Base-by-base conservation (phyloP, 2,113 vertebrate species). In the Elgaria multicarinata region DNA sequence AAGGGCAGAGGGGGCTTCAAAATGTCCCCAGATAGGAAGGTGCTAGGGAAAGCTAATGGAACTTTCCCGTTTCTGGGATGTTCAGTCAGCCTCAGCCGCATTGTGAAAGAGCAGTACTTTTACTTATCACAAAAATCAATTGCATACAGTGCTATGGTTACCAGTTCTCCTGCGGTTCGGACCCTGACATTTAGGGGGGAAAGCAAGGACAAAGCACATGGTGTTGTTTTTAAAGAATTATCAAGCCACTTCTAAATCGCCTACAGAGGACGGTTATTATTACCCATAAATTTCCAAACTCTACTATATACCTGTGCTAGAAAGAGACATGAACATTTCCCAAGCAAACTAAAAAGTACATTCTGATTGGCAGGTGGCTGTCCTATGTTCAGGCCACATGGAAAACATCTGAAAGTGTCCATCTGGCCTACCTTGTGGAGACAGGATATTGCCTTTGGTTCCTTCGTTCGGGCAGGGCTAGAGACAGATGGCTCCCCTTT, bases 51-150 rank as follows among this genome's bases (percentile, higher is more conserved):
- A n/a, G n/a, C n/a, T n/a, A n/a, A n/a, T n/a, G n/a, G n/a, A n/a
- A n/a, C n/a, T n/a, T n/a, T n/a, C n/a, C n/a, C n/a, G n/a, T n/a
- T n/a, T n/a, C n/a, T n/a, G n/a, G n/a, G n/a, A n/a, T n/a, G n/a
- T n/a, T n/a, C n/a, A n/a, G n/a, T n/a, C n/a, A n/a, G n/a, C n/a
- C n/a, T n/a, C n/a, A n/a, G n/a, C n/a, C n/a, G n/a, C n/a, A n/a
- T n/a, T n/a, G n/a, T n/a, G n/a, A n/a, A n/a, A n/a, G n/a, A n/a
- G n/a, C n/a, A n/a, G n/a, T n/a, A 76, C 18, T 72, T 81, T 42
- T 14, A 80, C 53, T 71, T 87, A 80, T 81, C 67, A 31, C 6
- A 71, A 75, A 81, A 81, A 88, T 81, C n/a, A 88, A 20, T 82
- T 55, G 53, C 36, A 81, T 71, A 72, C 28, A 72, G n/a, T 72